Evolutionary conservation across 2,888 invertebrate species (phyloP).

Genomic region (Brassicogethes aeneus): DNA sequence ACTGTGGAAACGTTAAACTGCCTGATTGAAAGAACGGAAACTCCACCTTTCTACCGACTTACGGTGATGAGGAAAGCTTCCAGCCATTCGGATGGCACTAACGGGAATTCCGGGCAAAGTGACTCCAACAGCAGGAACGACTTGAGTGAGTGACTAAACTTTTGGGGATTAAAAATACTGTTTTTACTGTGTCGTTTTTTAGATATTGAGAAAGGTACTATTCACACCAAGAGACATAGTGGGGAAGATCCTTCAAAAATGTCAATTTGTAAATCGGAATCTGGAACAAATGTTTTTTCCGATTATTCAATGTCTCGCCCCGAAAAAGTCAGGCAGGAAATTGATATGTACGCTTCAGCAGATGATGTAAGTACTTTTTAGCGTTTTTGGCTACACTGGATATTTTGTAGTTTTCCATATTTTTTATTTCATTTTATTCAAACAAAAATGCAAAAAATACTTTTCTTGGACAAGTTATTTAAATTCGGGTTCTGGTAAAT

Average conservation of each 20-base stretch:
- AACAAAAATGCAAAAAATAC: not conserved
- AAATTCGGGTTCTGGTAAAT: no score
- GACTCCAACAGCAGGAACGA: slow-evolving; percentile 42
- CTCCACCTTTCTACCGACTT: slow-evolving; percentile 94
- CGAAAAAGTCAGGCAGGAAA: slow-evolving; percentile 53
- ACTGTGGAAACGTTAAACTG: slow-evolving; percentile 95
- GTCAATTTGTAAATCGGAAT: slow-evolving; percentile 58
- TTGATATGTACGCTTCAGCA: slow-evolving; percentile 42
- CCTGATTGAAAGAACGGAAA: slow-evolving; percentile 92
- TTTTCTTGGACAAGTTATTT: no score
- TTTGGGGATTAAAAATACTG: slow-evolving; percentile 1
- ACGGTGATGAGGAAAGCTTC: slow-evolving; percentile 88
- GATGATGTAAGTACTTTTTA: slow-evolving; percentile 35
- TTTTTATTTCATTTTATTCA: not conserved
- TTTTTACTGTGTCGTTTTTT: slow-evolving; percentile 17
- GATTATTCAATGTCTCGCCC: slow-evolving; percentile 50
- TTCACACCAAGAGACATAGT: slow-evolving; percentile 91
- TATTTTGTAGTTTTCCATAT: no score
- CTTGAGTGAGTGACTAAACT: slow-evolving; percentile 27
- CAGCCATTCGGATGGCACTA: slow-evolving; percentile 62
- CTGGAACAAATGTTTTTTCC: slow-evolving; percentile 48
- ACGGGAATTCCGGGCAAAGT: slow-evolving; percentile 43
- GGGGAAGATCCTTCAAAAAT: slow-evolving; percentile 80
- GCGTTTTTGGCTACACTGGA: no score
- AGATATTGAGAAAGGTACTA: slow-evolving; percentile 86